Conservation (phyloP, 2,888 invertebrate genomes). For the Hypomecis atomaria region DNA sequence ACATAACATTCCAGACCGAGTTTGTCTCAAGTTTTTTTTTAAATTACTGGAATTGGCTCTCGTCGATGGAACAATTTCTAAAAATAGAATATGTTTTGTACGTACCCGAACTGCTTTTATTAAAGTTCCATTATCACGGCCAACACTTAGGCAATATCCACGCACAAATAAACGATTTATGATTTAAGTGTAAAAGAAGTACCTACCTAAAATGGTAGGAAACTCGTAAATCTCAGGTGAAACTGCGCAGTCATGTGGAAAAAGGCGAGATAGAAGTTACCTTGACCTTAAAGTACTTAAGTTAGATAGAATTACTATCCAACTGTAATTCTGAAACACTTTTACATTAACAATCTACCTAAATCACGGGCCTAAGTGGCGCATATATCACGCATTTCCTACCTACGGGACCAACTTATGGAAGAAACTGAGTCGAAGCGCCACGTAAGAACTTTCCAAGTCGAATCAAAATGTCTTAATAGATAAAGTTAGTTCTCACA, state of each 20-base stretch:
- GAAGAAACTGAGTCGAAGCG: neutral
- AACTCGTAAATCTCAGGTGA: neutral
- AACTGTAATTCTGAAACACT: slow-evolving; percentile 14
- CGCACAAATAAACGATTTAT: no score
- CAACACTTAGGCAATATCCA: no score
- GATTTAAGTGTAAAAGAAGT: no score
- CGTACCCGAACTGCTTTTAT: no score
- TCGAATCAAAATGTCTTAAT: neutral
- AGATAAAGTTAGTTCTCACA: no score
- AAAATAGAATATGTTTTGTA: no score
- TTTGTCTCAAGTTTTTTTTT: no score
- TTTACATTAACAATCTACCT: slow-evolving; percentile 13
- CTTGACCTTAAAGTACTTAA: slow-evolving; percentile 2
- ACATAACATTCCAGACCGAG: no score
- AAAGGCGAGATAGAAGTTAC: slow-evolving; percentile 5
- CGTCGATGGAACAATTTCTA: no score
- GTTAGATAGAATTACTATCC: slow-evolving; percentile 10
- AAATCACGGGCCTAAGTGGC: slow-evolving; percentile 15
- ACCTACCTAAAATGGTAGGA: no score
- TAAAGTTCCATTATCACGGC: no score
- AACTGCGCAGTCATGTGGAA: slow-evolving; percentile 2
- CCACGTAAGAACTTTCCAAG: neutral
- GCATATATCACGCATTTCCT: slow-evolving; percentile 20
- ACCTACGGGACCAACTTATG: neutral
- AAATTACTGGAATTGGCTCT: no score